These are phyloP conservation scores for Aramus guarauna DNA, from an alignment of 2,113 vertebrate genomes.

Conservation along the genomic window DNA sequence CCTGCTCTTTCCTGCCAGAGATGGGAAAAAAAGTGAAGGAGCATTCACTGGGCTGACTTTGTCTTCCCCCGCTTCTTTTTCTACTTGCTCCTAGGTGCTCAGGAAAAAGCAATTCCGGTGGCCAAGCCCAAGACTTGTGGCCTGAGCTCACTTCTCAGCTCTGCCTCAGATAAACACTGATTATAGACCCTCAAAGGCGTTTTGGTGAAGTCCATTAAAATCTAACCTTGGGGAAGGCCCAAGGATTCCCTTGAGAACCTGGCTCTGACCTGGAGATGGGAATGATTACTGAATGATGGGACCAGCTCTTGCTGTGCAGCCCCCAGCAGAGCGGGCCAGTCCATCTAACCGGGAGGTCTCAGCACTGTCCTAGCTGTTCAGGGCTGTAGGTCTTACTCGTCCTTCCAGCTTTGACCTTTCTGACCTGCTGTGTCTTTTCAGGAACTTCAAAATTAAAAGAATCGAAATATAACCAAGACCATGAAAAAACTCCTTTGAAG, in stretches of 20 bases:
- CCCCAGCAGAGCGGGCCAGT: background rate
- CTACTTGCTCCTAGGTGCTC: background rate
- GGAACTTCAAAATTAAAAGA: constrained; percentile 17
- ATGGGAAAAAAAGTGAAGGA: background rate
- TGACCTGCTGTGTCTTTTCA: constrained; percentile 12
- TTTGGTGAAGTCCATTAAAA: background rate
- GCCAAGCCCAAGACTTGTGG: background rate
- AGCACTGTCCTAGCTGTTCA: background rate
- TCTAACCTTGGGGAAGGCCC: background rate
- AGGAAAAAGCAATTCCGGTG: rapidly evolving
- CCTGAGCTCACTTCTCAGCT: background rate
- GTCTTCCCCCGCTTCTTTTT: background rate
- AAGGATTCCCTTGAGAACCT: background rate
- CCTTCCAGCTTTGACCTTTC: constrained; percentile 4
- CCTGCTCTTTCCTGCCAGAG: background rate
- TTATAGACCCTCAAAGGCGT: background rate
- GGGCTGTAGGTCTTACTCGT: background rate
- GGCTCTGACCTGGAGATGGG: background rate
- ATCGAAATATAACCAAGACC: background rate
- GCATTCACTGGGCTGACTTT: background rate
- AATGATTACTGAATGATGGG: background rate
- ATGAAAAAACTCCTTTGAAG: background rate
- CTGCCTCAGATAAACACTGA: background rate
- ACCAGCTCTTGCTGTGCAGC: background rate
- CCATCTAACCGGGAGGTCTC: background rate